phyloP scores from a whole-genome alignment of 2,888 invertebrate species.

The Lasiommata megera region DNA sequence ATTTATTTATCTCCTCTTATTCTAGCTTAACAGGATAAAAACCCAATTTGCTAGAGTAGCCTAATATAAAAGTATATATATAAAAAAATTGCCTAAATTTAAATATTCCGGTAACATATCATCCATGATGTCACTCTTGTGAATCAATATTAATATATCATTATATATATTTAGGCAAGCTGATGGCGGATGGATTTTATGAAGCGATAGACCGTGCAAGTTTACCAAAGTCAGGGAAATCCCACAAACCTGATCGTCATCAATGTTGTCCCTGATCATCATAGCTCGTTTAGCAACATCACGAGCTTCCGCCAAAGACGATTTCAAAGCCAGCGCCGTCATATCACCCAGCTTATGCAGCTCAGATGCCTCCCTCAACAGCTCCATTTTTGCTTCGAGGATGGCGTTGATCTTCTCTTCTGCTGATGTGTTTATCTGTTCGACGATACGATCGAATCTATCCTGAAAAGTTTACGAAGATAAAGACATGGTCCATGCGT shows the following conservation, averaged over 20 bases:
- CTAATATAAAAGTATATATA: too few relatives aligned
- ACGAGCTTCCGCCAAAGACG: conserved; percentile 67
- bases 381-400: conserved; percentile 60
- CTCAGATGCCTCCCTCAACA: conserved; percentile 63
- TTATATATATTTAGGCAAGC: too few relatives aligned
- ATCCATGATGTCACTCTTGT: too few relatives aligned
- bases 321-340: conserved; percentile 67
- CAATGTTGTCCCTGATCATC: conserved; percentile 47
- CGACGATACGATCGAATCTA: conserved; percentile 76
- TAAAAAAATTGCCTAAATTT: too few relatives aligned
- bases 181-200: too few relatives aligned
- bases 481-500: not conserved
- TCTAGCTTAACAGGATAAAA: too few relatives aligned
- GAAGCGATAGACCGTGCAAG: too few relatives aligned
- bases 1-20: too few relatives aligned
- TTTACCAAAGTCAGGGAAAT: too few relatives aligned
- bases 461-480: conserved; percentile 46
- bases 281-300: conserved; percentile 62
- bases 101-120: too few relatives aligned
- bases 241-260: conserved; percentile 72
- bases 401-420: conserved; percentile 78
- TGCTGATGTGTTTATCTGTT: conserved; percentile 75
- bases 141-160: too few relatives aligned
- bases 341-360: conserved; percentile 68
- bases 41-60: too few relatives aligned